Evolutionary conservation across 2,113 vertebrate species (phyloP), one percentile per base, ranked within the genome.

Genomic region (Barbus barbus): DNA sequence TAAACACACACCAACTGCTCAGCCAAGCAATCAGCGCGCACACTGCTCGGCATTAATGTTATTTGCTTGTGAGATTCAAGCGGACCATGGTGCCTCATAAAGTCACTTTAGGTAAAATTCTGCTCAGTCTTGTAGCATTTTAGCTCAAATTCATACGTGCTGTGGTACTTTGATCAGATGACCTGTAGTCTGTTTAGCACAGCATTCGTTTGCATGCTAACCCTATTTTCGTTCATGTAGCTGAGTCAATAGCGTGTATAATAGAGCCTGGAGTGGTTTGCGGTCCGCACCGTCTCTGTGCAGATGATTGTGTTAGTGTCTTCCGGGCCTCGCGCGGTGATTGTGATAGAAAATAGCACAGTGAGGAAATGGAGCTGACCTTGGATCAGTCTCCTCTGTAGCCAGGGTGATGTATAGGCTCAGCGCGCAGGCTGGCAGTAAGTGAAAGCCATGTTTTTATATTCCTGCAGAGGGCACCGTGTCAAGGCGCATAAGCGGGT

Each of bases 361-460:
- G 63, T 87, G 89, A 94, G 93, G 93, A 95, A 95, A 94, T 94
- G 91, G 90, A 92, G 89, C 93, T 93, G 93, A 94, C 94, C 94
- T 94, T 92, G 93, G 93, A 89, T 92, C 89, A 91, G 90, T 89
- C 82, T 84, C 89, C 86, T 91, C 91, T 86, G 91, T 90, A 91
- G 88, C 93, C 90, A 91, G 90, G 91, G 92, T 95, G 93, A 95
- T 94, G 93, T 93, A 95, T 94, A 92, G 89, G 84, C 90, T 88
- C 84, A 86, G 90, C 83, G 88, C 75, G 58, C 90, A 81, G 88
- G 90, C 81, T 79, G 91, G 91, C 92, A 91, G 91, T 93, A 94
- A 95, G 93, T 92, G 94, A 94, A 92, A 93, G 91, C 87, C 92
- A 91, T 94, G 94, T 94, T 95, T 94, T 94, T 94, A 94, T 94